Evolutionary conservation across 2,888 invertebrate species (phyloP).

Genomic region (Neelides folsomi): DNA sequence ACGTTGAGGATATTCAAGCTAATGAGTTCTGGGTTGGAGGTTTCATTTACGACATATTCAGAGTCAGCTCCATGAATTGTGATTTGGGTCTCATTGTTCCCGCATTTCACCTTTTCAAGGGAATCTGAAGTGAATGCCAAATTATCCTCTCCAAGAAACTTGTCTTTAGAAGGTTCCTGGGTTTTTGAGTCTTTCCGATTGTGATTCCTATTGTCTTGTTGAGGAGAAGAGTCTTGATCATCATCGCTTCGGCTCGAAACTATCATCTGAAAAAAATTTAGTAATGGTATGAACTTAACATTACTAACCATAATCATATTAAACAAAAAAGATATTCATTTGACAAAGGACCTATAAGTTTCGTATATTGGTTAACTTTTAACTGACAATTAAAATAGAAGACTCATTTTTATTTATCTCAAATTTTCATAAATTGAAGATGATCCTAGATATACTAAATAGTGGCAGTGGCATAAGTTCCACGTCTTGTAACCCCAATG

Average conservation of each 20-base stretch:
- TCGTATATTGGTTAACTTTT: no score
- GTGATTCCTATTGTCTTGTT: slow-evolving; percentile 22
- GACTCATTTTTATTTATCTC: no score
- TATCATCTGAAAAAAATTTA: slow-evolving; percentile 22
- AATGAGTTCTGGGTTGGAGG: slow-evolving; percentile 65
- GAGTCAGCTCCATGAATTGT: slow-evolving; percentile 12
- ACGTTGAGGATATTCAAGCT: slow-evolving; percentile 52
- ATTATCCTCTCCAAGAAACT: slow-evolving; percentile 22
- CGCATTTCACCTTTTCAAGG: slow-evolving; percentile 11
- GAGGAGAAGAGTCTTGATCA: slow-evolving; percentile 31
- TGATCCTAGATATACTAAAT: no score
- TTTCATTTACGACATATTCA: slow-evolving; percentile 41
- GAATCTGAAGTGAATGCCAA: slow-evolving; percentile 17
- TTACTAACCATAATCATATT: no score
- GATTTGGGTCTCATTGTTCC: slow-evolving; percentile 12
- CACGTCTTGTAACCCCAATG: no score
- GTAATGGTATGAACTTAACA: no score
- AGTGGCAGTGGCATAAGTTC: no score
- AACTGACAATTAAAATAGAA: no score
- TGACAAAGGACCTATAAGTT: no score
- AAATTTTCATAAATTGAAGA: no score
- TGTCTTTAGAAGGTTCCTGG: slow-evolving; percentile 12
- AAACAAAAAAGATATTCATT: no score
- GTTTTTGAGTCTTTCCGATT: slow-evolving; percentile 6
- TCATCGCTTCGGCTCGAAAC: slow-evolving; percentile 32